phyloP scores from a whole-genome alignment of 2,797 vertebrate species.

The Rhinella marina region DNA sequence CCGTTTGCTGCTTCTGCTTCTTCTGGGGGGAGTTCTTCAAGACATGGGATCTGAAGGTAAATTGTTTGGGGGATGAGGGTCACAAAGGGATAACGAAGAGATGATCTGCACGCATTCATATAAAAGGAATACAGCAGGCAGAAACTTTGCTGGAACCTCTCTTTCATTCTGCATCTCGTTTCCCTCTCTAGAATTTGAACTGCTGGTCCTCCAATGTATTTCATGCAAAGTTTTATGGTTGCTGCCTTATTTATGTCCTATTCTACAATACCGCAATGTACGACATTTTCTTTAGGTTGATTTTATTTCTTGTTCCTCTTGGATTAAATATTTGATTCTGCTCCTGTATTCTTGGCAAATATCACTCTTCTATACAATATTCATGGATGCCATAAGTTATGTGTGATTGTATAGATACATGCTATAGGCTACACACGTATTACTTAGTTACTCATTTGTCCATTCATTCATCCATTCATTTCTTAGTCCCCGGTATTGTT shows the following conservation, averaged over 20 bases:
- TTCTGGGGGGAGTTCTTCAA: constrained; percentile 53
- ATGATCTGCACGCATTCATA: not conserved
- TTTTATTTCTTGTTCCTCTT: not conserved
- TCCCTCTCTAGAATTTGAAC: constrained; percentile 20
- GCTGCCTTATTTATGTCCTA: not conserved
- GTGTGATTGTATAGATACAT: not conserved
- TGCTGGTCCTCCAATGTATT: not conserved
- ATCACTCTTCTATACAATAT: not conserved
- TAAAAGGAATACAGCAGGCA: not conserved
- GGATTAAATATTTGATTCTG: not conserved
- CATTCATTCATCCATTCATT: not conserved
- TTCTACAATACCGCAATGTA: not conserved
- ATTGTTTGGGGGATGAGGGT: constrained; percentile 2
- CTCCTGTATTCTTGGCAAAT: not conserved
- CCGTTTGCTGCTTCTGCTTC: constrained; percentile 50
- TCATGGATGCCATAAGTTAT: not conserved
- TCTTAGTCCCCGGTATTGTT: not conserved
- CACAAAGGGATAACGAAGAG: not conserved
- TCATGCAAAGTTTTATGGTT: not conserved
- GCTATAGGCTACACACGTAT: not conserved
- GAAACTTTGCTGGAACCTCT: constrained; percentile 4
- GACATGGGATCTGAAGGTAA: constrained; percentile 52
- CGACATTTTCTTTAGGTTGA: not conserved
- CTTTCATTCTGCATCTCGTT: constrained; percentile 11
- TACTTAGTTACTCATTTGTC: not conserved